These are phyloP conservation scores for Gallinago undulata DNA, from an alignment of 2,113 vertebrate species.

Conservation along the genomic window DNA sequence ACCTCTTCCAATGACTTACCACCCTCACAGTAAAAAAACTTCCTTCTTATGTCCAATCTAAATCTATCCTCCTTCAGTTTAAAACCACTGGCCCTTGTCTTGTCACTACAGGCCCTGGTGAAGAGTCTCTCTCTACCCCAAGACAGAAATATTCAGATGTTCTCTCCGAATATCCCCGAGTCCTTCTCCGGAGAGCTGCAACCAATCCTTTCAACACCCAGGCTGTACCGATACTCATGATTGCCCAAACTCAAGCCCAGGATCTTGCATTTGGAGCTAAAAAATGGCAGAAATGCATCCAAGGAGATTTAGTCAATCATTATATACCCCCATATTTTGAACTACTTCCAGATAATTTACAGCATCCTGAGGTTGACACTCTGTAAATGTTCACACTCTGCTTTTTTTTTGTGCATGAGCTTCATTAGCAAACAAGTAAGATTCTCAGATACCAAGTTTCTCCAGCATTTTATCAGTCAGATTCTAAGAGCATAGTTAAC, in stretches of 20 bases:
- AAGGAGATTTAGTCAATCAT: not conserved
- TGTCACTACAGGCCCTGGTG: not conserved
- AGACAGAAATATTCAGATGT: not conserved
- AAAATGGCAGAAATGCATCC: not conserved
- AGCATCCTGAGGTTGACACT: not conserved
- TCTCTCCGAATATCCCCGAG: not conserved
- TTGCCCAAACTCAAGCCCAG: fast-evolving
- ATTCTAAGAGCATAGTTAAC: not conserved
- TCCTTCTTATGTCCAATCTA: not conserved
- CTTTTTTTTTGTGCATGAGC: not conserved
- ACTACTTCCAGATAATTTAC: not conserved
- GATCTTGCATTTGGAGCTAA: not conserved
- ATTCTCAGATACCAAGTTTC: not conserved
- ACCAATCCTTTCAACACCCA: not conserved
- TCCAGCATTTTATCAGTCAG: not conserved
- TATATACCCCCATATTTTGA: not conserved
- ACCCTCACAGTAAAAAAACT: not conserved
- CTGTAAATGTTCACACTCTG: not conserved
- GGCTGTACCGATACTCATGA: not conserved
- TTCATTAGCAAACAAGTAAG: not conserved
- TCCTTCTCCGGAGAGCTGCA: not conserved
- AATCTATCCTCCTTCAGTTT: not conserved
- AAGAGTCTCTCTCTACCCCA: not conserved
- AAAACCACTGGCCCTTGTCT: not conserved
- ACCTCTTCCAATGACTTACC: not conserved